phyloP scores from a whole-genome alignment of 1,140 invertebrate genomes.

The Platyscapa corneri region DNA sequence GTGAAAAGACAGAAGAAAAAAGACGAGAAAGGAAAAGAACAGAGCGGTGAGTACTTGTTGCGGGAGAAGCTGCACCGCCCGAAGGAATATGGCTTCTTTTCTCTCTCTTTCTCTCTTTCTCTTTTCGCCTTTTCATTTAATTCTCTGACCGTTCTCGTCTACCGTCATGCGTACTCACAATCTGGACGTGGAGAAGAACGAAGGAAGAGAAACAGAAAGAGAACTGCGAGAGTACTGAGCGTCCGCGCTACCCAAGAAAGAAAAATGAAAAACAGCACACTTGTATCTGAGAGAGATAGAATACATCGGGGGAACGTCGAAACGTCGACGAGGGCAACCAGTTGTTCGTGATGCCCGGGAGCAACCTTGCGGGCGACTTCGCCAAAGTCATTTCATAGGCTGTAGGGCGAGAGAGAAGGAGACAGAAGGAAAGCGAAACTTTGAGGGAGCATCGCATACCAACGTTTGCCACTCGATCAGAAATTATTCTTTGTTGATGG shows the following conservation, averaged over 20 bases:
- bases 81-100: constrained; percentile 62
- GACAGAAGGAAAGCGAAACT: constrained; percentile 14
- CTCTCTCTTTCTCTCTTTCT: constrained; percentile 52
- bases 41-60: constrained; percentile 58
- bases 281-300: constrained; percentile 16
- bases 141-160: constrained; percentile 38
- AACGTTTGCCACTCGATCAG: constrained; percentile 37
- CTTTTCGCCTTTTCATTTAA: constrained; percentile 53
- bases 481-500: constrained; percentile 49
- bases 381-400: constrained; percentile 46
- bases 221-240: constrained; percentile 25
- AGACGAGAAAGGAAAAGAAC: constrained; percentile 54
- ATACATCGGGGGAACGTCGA: constrained; percentile 30
- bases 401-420: constrained; percentile 14
- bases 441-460: constrained; percentile 43
- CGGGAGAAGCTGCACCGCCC: constrained; percentile 72
- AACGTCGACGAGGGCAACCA: constrained; percentile 52
- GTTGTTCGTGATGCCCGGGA: constrained; percentile 50
- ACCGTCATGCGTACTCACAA: constrained; percentile 42
- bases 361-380: constrained; percentile 41
- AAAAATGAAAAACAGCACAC: constrained; percentile 33
- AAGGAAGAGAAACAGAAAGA: background rate
- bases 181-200: constrained; percentile 6
- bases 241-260: constrained; percentile 19
- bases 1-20: constrained; percentile 23